A percentile compares a stretch with the other conserved stretches of the same genome.
These are phyloP conservation scores for Agelastica alni DNA, from an alignment of 2,888 invertebrate species.

Conservation along the genomic window DNA sequence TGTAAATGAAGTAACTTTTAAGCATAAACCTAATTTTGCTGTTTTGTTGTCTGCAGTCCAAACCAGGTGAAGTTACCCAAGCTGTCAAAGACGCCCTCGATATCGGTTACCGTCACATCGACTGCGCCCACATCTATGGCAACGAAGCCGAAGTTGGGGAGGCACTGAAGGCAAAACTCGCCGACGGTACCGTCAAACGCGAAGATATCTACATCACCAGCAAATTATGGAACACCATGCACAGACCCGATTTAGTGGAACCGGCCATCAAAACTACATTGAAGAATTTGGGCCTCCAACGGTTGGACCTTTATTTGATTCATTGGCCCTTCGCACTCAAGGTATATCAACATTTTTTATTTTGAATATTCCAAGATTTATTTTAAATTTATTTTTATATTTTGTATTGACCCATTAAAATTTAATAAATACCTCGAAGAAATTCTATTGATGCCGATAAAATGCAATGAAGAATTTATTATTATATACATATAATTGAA, in stretches of 20 bases:
- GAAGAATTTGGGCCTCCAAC: conserved; percentile 58
- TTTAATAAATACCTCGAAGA: too few relatives aligned
- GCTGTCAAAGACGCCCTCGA: conserved; percentile 75
- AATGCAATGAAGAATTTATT: too few relatives aligned
- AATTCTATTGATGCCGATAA: too few relatives aligned
- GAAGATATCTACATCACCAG: conserved; percentile 72
- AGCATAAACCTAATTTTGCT: too few relatives aligned
- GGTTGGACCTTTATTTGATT: conserved; percentile 63
- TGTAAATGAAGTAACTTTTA: too few relatives aligned
- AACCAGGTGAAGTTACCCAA: conserved; percentile 66
- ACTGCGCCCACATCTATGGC: conserved; percentile 72
- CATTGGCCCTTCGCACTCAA: conserved; percentile 58
- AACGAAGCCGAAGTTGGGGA: conserved; percentile 73
- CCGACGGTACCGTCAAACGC: conserved; percentile 61
- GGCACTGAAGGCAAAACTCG: conserved; percentile 35
- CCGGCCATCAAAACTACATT: conserved; percentile 55
- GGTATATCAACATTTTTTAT: conserved; percentile 16
- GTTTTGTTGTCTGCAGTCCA: conserved; percentile 67
- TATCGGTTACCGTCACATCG: conserved; percentile 76
- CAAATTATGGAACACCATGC: conserved; percentile 90
- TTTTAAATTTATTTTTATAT: too few relatives aligned
- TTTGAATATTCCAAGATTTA: neutral
- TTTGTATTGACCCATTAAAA: too few relatives aligned
- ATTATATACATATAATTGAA: too few relatives aligned
- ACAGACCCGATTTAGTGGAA: conserved; percentile 66